Conservation (phyloP, 2,888 invertebrate genomes). For the Agriopis leucophaearia region DNA sequence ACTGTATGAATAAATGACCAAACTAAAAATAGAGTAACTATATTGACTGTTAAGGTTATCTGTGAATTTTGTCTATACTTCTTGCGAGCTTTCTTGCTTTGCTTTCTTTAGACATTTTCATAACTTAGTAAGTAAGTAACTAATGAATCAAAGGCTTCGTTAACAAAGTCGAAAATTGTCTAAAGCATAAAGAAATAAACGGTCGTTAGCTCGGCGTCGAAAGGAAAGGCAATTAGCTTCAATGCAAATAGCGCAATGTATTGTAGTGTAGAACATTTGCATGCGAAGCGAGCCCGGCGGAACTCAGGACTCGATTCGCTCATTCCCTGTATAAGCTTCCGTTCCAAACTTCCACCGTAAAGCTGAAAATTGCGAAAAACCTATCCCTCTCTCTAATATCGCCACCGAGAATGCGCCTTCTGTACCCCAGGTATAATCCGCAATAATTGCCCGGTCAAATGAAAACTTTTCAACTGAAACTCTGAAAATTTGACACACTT, state of each 20-base stretch:
- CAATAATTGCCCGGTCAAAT: conserved; percentile 32
- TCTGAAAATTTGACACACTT: conserved; percentile 18
- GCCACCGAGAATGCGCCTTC: conserved; percentile 27
- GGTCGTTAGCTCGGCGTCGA: conserved; percentile 68
- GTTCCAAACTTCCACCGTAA: conserved; percentile 65
- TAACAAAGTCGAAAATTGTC: conserved; percentile 60
- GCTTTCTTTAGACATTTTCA: too few species aligned
- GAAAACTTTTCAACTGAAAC: conserved; percentile 39
- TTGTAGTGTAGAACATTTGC: conserved; percentile 77
- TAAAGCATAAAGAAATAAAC: conserved; percentile 66
- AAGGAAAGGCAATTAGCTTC: conserved; percentile 82
- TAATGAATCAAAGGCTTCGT: conserved; percentile 15
- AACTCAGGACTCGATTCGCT: conserved; percentile 61
- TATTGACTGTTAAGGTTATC: too few species aligned
- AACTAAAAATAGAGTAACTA: too few species aligned
- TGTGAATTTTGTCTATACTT: too few species aligned
- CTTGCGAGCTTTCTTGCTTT: too few species aligned
- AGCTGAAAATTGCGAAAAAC: conserved; percentile 56
- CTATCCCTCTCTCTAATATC: conserved; percentile 47
- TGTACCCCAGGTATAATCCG: conserved; percentile 29
- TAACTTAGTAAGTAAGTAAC: too few species aligned
- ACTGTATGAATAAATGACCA: too few species aligned
- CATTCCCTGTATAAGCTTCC: conserved; percentile 63
- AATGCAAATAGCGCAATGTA: conserved; percentile 79
- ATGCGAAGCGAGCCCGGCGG: conserved; percentile 71